phyloP scores from a whole-genome alignment of 2,797 vertebrate species.

The Ceryle rudis region DNA sequence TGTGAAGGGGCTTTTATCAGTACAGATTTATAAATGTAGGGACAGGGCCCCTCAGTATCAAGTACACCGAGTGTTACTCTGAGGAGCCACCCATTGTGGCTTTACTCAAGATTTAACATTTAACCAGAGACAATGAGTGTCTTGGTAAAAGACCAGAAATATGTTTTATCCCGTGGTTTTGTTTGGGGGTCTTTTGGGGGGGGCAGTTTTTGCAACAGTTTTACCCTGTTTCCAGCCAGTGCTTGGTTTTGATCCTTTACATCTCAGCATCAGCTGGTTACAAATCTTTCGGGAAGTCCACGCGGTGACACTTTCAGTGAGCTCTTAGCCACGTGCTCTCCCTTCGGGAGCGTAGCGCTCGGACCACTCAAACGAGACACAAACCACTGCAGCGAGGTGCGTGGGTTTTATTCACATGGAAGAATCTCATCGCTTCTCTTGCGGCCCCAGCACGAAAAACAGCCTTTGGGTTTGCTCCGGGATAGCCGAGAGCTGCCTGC shows the following conservation, averaged over 20 bases:
- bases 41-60: not conserved
- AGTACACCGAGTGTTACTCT: not conserved
- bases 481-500: not conserved
- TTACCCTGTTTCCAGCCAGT: rapidly evolving
- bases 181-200: not conserved
- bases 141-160: not conserved
- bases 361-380: rapidly evolving
- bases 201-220: not conserved
- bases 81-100: not conserved
- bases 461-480: not conserved
- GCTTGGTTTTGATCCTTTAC: not conserved
- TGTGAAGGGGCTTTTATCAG: not conserved
- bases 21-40: not conserved
- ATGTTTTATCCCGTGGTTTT: not conserved
- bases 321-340: not conserved
- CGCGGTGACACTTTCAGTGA: not conserved
- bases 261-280: not conserved
- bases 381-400: not conserved
- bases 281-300: too few species aligned
- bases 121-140: not conserved
- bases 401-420: rapidly evolving
- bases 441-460: rapidly evolving
- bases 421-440: not conserved
- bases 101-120: not conserved
- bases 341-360: rapidly evolving